Base-by-base conservation (phyloP, 2,888 invertebrate genomes). In the Drosophila incognita region DNA sequence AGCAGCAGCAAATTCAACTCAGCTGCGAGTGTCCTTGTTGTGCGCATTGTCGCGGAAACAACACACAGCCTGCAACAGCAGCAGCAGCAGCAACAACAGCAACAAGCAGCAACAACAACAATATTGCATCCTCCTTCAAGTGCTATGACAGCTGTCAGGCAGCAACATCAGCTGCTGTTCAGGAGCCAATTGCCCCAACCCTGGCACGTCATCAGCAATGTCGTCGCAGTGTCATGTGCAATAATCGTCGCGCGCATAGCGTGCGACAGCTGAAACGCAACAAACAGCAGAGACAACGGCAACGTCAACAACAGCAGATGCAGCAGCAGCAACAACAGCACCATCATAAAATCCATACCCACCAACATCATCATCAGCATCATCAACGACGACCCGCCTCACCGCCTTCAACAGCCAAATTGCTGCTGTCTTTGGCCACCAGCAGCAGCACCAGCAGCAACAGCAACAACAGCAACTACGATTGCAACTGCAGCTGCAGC, bases 11-110 rank as follows among this genome's bases (percentile, higher is more conserved):
- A 66, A 35, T 46, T 29, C 46, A 58, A 53, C 76, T 83, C 27
- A 80, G 82, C 65, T 92, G 92, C 75, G 91, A 91, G 62, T 92
- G 91, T 81, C 91, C 89, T 21, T 91, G 90, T 79, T 90, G 90
- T 69, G 78, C 79, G 24, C 90, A 89, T 78, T 90, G 91, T 62
- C 76, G 81, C 5, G 73, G 77, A 54, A 67, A 18, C 18, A 38
- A 38, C 33, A 33, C 27, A 35, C 57, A 52, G 48, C 38, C 56
- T 6, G 64, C 59, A 64, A 7, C 31, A 61, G 27, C 54, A 65
- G 10, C 58, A 46, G 27, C 69, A 57, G 38, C 60, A 73, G 57
- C 69, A 71, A 38, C 13, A 42, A 11, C 40, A 10, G 35, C 54
- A 29, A 42, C 40, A 21, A 11, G 10, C 40, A 40, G 36, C 58